These are phyloP conservation scores for Capreolus pygargus DNA, from an alignment of 2,113 vertebrate genomes.

Conservation along the genomic window DNA sequence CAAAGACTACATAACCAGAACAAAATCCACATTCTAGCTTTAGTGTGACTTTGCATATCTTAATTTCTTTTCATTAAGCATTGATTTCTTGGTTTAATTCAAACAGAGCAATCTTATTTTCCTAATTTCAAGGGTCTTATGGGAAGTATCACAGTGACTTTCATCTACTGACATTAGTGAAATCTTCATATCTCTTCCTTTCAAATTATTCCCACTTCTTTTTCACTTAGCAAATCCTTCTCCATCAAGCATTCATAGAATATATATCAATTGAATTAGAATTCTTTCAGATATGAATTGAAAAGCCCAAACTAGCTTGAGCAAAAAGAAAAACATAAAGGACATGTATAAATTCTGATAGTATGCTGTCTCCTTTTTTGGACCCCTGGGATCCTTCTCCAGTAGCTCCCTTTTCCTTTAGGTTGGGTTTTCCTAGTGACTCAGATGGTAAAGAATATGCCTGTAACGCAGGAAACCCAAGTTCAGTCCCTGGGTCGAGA, in stretches of 20 bases:
- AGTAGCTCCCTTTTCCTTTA: neutral
- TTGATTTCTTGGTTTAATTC: conserved; percentile 7
- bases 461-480: neutral
- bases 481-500: neutral
- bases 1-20: neutral
- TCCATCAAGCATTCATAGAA: neutral
- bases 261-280: neutral
- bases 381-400: neutral
- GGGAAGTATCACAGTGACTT: neutral
- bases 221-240: neutral
- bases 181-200: neutral
- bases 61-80: neutral
- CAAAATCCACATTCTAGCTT: neutral
- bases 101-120: neutral
- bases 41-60: neutral
- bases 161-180: neutral
- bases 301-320: neutral
- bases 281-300: neutral
- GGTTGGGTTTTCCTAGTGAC: neutral
- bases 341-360: neutral
- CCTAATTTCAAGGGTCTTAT: neutral
- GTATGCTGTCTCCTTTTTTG: neutral
- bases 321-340: neutral
- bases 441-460: neutral
- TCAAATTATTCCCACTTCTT: neutral